These are phyloP conservation scores for Myopa tessellatipennis DNA, from an alignment of 2,888 invertebrate species.

Conservation along the genomic window DNA sequence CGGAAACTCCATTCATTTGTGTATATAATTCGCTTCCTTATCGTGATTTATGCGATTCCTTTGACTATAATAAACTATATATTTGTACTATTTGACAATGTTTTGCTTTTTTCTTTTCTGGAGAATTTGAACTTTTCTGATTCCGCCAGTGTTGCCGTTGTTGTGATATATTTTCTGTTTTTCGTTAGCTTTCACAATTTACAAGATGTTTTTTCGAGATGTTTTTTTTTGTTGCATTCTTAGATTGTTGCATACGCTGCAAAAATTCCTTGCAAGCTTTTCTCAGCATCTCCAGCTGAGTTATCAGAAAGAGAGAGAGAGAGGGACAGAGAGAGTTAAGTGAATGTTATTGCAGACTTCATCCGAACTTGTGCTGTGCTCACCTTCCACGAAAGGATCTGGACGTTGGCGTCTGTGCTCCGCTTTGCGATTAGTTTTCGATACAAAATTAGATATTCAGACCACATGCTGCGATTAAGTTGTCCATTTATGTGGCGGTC, in stretches of 20 bases:
- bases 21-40: conserved; percentile 22
- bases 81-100: neutral
- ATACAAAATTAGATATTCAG: conserved; percentile 65
- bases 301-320: too few relatives aligned
- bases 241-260: conserved; percentile 13
- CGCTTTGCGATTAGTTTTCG: conserved; percentile 59
- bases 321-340: neutral
- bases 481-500: conserved; percentile 53
- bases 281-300: too few relatives aligned
- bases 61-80: conserved; percentile 3
- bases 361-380: neutral
- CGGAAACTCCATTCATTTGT: conserved; percentile 8
- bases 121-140: too few relatives aligned
- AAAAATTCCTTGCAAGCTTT: conserved; percentile 11
- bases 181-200: too few relatives aligned
- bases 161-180: too few relatives aligned
- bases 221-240: too few relatives aligned
- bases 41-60: conserved; percentile 31
- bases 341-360: neutral
- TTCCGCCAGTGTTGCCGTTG: too few relatives aligned
- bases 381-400: neutral
- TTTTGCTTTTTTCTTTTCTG: neutral
- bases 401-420: neutral
- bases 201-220: too few relatives aligned
- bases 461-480: conserved; percentile 66